phyloP scores from a whole-genome alignment of 2,888 invertebrate genomes.

The Teleogryllus oceanicus region DNA sequence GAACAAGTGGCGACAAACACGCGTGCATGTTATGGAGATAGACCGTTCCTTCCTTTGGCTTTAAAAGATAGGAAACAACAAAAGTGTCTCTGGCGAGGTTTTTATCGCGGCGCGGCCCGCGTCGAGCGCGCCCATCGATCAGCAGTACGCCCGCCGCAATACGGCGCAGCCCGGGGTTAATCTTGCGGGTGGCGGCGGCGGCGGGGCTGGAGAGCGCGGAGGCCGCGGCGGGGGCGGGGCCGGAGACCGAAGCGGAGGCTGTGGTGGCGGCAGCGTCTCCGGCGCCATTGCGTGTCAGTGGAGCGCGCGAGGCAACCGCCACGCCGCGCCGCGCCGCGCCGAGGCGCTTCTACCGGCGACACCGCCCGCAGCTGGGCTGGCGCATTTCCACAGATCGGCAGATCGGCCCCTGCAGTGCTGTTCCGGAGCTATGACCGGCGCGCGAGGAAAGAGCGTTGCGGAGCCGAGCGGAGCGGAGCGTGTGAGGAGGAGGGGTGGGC shows the following conservation, averaged over 20 bases:
- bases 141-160: neutral
- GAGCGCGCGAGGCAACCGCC: neutral
- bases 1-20: slow-evolving; percentile 33
- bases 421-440: no score
- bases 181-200: neutral
- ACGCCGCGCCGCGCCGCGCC: no score
- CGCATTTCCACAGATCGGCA: neutral
- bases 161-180: slow-evolving; percentile 11
- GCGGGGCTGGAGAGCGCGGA: neutral
- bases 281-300: slow-evolving; percentile 19
- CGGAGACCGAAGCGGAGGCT: neutral
- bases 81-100: slow-evolving; percentile 12
- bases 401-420: no score
- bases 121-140: neutral
- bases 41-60: slow-evolving; percentile 29
- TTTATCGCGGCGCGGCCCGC: neutral
- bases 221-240: neutral
- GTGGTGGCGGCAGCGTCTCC: neutral
- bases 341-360: neutral
- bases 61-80: slow-evolving; percentile 30
- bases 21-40: slow-evolving; percentile 34
- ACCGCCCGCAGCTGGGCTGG: neutral
- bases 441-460: no score
- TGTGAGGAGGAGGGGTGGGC: no score
- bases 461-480: no score